These are phyloP conservation scores for Bradysia coprophila DNA, from an alignment of 1,140 invertebrate species.

Conservation along the genomic window DNA sequence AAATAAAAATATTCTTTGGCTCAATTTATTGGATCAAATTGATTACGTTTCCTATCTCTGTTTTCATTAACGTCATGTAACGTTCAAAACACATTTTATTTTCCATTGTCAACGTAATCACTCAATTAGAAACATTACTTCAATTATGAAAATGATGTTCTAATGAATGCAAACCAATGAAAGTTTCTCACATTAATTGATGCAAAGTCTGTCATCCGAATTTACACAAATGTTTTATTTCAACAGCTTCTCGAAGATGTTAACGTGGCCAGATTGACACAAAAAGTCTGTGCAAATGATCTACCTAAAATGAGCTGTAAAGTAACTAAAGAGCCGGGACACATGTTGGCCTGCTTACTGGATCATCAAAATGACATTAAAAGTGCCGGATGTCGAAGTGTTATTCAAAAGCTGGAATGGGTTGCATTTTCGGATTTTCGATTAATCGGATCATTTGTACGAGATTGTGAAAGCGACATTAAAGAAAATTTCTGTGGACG, in stretches of 20 bases:
- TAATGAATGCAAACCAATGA: too few relatives aligned
- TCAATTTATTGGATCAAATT: too few relatives aligned
- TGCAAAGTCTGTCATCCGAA: too few relatives aligned
- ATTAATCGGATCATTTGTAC: slow-evolving; percentile 63
- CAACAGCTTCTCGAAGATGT: slow-evolving; percentile 54
- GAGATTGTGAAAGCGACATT: slow-evolving; percentile 60
- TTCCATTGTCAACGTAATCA: too few relatives aligned
- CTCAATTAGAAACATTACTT: too few relatives aligned
- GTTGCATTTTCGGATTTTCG: slow-evolving; percentile 81
- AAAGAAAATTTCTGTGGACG: slow-evolving; percentile 54
- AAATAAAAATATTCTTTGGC: too few relatives aligned
- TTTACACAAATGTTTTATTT: too few relatives aligned
- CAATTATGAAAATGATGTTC: too few relatives aligned
- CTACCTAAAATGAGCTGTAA: slow-evolving; percentile 31
- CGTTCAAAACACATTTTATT: too few relatives aligned
- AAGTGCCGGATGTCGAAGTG: slow-evolving; percentile 42
- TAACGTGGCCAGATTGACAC: slow-evolving; percentile 48
- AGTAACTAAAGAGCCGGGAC: slow-evolving; percentile 27
- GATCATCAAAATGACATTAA: slow-evolving; percentile 54
- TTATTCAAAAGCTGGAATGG: slow-evolving; percentile 57
- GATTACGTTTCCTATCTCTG: too few relatives aligned
- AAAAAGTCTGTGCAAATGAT: slow-evolving; percentile 46
- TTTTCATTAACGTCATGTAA: too few relatives aligned
- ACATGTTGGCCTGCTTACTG: slow-evolving; percentile 57
- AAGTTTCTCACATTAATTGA: too few relatives aligned